Base-by-base conservation (phyloP, 2,797 vertebrate genomes). In the Leuciscus waleckii region DNA sequence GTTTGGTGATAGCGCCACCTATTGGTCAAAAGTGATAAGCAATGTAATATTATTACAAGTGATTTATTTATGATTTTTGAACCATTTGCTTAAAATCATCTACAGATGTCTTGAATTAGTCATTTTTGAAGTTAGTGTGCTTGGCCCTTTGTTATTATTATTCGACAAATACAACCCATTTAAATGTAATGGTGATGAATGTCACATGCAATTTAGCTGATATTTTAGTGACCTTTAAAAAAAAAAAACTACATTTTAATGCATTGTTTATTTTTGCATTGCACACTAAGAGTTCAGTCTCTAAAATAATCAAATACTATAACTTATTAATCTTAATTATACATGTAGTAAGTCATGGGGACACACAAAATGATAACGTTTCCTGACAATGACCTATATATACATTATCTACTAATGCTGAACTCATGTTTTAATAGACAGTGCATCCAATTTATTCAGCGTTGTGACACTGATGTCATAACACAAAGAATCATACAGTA, bases 401-500 rank as follows among this genome's bases (percentile, higher is more conserved):
- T 43, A 68, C 26, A 16, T 68, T n/a, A 68, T 46, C 7, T 56
- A 43, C 4, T 41, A 41, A 41, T 81, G 49, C 35, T 41, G 17
- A 71, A 70, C 23, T 51, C 49, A 17, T 32, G 37, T 70, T 81
- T 37, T 70, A 39, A 70, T 71, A 58, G 23, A 81, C 35, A 21
- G 68, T 1, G 0, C 37, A 43, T 58, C 6, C 2, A 49, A 8
- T 63, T 51, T 76, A 35, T 65, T 67, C 16, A 46, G 5, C 1
- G 1, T 67, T 39, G 58, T 51, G 39, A 49, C 35, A 54, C 68
- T 84, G 70, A 26, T 80, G 79, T 51, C 79, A 80, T 69, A 68
- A 73, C 26, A 0, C 37, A 32, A 63, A 41, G n/a, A 19, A 58
- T 81, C 35, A 56, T 29, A 71, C 67, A 29, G 37, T 41, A 81